Evolutionary conservation across 2,888 invertebrate genomes (phyloP).

Genomic region (Drosophila quasianomalipes): DNA sequence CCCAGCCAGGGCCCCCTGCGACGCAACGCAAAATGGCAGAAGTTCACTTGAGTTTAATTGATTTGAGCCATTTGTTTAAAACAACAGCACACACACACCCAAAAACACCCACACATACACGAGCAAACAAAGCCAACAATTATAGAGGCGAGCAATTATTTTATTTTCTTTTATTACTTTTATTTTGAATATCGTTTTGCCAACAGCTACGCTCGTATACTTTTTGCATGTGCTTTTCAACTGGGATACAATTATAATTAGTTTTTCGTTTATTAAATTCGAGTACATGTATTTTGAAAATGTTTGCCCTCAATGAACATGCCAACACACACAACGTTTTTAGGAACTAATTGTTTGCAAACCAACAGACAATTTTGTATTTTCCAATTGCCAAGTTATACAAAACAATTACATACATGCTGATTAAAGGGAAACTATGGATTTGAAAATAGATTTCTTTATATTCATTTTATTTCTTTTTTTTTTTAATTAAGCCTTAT

Average conservation of each 20-base stretch:
- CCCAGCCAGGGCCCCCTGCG: neutral
- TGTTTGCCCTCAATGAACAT: neutral
- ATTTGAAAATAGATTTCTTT: neutral
- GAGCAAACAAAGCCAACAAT: constrained; percentile 1
- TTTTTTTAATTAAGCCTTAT: too few species aligned
- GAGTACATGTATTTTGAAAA: neutral
- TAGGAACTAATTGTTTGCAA: neutral
- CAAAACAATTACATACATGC: neutral
- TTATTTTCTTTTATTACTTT: neutral
- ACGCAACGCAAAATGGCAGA: constrained; percentile 18
- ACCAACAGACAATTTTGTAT: too few species aligned
- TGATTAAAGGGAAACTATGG: neutral
- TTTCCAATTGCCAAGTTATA: neutral
- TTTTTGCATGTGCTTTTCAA: neutral
- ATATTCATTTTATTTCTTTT: neutral
- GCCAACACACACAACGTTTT: too few species aligned
- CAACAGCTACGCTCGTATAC: neutral
- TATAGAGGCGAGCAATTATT: neutral
- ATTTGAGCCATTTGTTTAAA: constrained; percentile 46
- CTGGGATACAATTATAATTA: neutral
- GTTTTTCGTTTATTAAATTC: neutral
- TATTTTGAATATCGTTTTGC: neutral
- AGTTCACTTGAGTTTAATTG: constrained; percentile 52
- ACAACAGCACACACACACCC: constrained; percentile 17
- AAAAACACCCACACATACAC: neutral